These are phyloP conservation scores for Camponotus floridanus DNA, from an alignment of 1,140 invertebrate genomes.

Conservation along the genomic window DNA sequence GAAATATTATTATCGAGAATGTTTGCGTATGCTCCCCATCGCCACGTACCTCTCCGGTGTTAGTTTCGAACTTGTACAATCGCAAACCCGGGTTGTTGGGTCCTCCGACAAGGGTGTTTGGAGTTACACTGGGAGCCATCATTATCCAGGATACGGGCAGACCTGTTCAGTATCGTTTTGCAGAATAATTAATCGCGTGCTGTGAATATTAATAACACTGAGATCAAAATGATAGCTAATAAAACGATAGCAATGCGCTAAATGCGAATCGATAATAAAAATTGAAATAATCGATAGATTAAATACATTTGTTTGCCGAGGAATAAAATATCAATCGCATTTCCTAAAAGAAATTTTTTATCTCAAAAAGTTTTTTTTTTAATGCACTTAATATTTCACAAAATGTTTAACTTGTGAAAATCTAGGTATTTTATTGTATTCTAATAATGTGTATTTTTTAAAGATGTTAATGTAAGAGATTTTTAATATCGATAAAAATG, in stretches of 20 bases:
- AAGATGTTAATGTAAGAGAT: no score
- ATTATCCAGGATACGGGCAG: slow-evolving; percentile 94
- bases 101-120: slow-evolving; percentile 90
- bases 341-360: no score
- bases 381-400: no score
- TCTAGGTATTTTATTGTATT: no score
- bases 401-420: no score
- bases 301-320: neutral
- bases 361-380: no score
- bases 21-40: neutral
- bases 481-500: no score
- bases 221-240: slow-evolving; percentile 2
- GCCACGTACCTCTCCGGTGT: slow-evolving; percentile 90
- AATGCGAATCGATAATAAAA: no score
- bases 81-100: slow-evolving; percentile 95
- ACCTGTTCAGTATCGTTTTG: slow-evolving; percentile 85
- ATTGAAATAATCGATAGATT: neutral
- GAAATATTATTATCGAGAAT: slow-evolving; percentile 43
- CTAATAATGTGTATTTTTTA: no score
- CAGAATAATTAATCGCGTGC: slow-evolving; percentile 42
- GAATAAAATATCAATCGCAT: neutral
- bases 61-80: slow-evolving; percentile 95
- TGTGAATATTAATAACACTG: slow-evolving; percentile 45
- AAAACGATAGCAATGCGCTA: neutral
- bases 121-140: slow-evolving; percentile 94